These are phyloP conservation scores for Aegithalos caudatus DNA, from an alignment of 2,113 vertebrate species.

Conservation along the genomic window DNA sequence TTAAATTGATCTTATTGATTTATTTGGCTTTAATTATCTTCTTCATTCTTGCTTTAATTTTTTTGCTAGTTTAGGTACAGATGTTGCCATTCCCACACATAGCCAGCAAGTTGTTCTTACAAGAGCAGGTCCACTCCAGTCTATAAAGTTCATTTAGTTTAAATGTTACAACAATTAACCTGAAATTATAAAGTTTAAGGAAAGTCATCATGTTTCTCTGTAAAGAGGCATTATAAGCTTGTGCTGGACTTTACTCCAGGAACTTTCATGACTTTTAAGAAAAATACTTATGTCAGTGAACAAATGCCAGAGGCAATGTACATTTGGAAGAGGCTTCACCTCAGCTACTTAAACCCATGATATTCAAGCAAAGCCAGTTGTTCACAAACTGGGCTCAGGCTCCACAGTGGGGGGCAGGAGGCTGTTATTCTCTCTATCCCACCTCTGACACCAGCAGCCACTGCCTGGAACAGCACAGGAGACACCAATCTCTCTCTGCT, in stretches of 20 bases:
- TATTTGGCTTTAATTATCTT: conserved; percentile 61
- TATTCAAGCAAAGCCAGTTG: not conserved
- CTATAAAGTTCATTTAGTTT: not conserved
- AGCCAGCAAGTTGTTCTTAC: not conserved
- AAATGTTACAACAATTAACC: not conserved
- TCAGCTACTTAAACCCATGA: not conserved
- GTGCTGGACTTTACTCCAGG: not conserved
- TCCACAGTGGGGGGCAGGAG: rapidly evolving
- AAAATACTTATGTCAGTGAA: not conserved
- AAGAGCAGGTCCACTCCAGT: not conserved
- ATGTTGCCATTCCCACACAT: not conserved
- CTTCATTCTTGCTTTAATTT: conserved; percentile 4
- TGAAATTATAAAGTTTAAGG: not conserved
- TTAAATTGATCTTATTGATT: conserved; percentile 56
- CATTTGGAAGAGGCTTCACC: not conserved
- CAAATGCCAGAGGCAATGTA: not conserved
- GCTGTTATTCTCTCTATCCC: rapidly evolving
- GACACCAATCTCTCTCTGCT: not conserved
- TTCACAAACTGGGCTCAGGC: not conserved
- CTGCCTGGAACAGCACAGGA: not conserved
- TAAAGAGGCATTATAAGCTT: not conserved
- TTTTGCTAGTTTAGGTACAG: not conserved
- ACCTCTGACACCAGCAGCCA: not conserved
- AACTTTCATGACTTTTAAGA: not conserved
- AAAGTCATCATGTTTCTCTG: not conserved